Evolutionary conservation across 2,113 vertebrate genomes (phyloP).

Genomic region (Oostethus manadensis): DNA sequence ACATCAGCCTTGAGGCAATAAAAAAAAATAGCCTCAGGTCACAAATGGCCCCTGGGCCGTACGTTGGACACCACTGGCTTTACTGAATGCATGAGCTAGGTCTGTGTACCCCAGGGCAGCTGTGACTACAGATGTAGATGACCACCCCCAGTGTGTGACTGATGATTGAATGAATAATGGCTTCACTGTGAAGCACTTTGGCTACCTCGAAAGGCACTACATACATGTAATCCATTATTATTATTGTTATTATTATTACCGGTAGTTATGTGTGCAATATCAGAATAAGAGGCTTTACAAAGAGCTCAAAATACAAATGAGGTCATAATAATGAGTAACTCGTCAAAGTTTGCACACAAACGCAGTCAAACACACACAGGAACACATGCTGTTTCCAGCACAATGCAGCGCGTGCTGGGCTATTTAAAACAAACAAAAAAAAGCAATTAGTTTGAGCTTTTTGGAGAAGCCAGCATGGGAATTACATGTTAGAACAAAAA

Average conservation of each 20-base stretch:
- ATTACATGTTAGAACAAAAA: constrained; percentile 7
- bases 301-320: constrained; percentile 14
- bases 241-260: not conserved
- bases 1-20: no score
- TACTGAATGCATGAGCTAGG: no score
- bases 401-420: constrained; percentile 45
- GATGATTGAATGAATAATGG: no score
- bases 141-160: no score
- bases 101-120: no score
- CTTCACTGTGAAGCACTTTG: no score
- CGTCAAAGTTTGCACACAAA: constrained; percentile 7
- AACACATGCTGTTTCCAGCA: constrained; percentile 22
- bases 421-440: constrained; percentile 39
- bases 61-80: no score
- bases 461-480: constrained; percentile 32
- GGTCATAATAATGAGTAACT: constrained; percentile 15
- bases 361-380: constrained; percentile 28
- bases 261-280: constrained; percentile 2
- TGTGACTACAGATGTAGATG: no score
- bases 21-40: no score
- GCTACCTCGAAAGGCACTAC: no score
- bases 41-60: no score
- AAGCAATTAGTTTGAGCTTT: constrained; percentile 50
- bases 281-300: constrained; percentile 29
- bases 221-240: not conserved